These are phyloP conservation scores for Malaclemys terrapin DNA, from an alignment of 2,113 vertebrate species.

Conservation along the genomic window DNA sequence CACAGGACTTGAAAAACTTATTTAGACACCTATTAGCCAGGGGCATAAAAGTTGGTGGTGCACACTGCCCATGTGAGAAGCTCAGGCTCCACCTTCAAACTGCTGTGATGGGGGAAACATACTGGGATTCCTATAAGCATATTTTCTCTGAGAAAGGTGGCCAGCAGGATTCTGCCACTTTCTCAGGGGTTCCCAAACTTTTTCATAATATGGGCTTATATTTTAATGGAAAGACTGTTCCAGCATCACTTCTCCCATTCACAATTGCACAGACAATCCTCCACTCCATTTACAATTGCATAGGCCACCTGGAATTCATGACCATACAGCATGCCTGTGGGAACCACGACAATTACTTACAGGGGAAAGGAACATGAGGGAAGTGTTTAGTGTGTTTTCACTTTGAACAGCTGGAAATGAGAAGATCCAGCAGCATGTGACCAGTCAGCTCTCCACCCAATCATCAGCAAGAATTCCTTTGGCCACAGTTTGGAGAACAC, in stretches of 20 bases:
- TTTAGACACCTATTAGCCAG: neutral
- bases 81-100: neutral
- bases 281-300: neutral
- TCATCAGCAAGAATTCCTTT: neutral
- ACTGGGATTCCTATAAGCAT: neutral
- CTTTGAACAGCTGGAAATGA: neutral
- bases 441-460: neutral
- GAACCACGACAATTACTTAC: no score
- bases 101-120: neutral
- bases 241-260: neutral
- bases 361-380: neutral
- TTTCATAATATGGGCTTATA: neutral
- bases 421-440: neutral
- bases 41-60: neutral
- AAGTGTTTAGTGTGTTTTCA: neutral
- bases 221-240: neutral
- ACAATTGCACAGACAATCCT: neutral
- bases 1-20: neutral
- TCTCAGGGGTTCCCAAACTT: neutral
- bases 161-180: neutral
- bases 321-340: neutral
- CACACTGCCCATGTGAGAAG: neutral
- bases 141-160: neutral
- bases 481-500: neutral
- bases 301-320: neutral